phyloP scores from a whole-genome alignment of 2,888 invertebrate genomes.

The Dimorphilus gyrociliatus region DNA sequence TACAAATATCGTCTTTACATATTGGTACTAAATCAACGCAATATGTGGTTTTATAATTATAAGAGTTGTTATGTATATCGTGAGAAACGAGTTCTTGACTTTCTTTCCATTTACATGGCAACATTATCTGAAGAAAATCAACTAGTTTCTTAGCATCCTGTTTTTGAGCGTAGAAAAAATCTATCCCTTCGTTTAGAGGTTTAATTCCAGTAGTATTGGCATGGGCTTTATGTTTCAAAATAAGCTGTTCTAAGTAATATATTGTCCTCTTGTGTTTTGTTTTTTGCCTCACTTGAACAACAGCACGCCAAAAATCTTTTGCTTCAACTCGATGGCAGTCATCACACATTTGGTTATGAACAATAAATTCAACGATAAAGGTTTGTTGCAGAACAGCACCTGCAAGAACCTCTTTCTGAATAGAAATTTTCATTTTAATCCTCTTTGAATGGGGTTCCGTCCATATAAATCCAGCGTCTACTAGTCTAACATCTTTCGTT shows the following conservation, averaged over 20 bases:
- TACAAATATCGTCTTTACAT: conserved; percentile 66
- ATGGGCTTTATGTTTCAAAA: conserved; percentile 85
- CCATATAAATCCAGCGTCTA: conserved; percentile 95
- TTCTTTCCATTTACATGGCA: conserved; percentile 52
- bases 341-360: conserved; percentile 87
- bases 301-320: conserved; percentile 88
- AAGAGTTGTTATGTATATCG: conserved; percentile 86
- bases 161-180: conserved; percentile 80
- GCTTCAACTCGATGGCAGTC: conserved; percentile 92
- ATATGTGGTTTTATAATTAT: conserved; percentile 81
- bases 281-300: conserved; percentile 45
- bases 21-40: conserved; percentile 88
- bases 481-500: conserved; percentile 60
- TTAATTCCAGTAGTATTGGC: conserved; percentile 32
- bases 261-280: conserved; percentile 90
- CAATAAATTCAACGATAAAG: conserved; percentile 78
- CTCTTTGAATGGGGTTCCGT: conserved; percentile 97
- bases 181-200: conserved; percentile 61
- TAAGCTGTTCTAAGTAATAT: conserved; percentile 87
- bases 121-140: conserved; percentile 69
- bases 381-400: conserved; percentile 82
- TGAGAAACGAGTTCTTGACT: conserved; percentile 88
- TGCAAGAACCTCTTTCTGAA: conserved; percentile 63
- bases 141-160: conserved; percentile 83
- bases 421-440: conserved; percentile 71